A percentile compares a stretch with the other conserved stretches of the same genome.
phyloP scores from a whole-genome alignment of 1,140 invertebrate genomes.

The Physella acuta region DNA sequence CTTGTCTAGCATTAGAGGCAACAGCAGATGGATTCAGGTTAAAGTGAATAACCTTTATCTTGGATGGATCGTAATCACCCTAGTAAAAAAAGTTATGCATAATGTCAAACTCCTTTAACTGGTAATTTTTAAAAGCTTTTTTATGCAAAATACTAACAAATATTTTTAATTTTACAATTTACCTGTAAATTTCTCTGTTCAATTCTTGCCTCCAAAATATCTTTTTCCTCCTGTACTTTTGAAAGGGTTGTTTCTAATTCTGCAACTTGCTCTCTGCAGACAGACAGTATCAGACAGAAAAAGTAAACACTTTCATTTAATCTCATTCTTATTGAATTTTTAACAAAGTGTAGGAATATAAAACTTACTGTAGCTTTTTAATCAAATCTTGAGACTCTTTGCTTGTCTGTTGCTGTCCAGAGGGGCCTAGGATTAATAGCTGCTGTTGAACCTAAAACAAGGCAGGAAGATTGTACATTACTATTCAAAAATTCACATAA shows the following conservation, averaged over 20 bases:
- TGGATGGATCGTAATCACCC: slow-evolving; percentile 15
- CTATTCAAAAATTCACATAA: too few relatives aligned
- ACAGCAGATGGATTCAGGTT: slow-evolving; percentile 6
- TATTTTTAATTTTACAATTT: too few relatives aligned
- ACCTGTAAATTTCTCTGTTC: slow-evolving; percentile 61
- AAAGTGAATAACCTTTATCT: slow-evolving; percentile 17
- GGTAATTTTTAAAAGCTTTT: too few relatives aligned
- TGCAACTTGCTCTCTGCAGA: slow-evolving; percentile 47
- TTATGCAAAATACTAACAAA: too few relatives aligned
- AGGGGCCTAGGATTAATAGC: not conserved
- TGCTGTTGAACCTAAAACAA: slow-evolving; percentile 9
- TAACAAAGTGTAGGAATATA: not conserved
- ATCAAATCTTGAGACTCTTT: slow-evolving; percentile 1
- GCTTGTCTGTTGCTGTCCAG: not conserved
- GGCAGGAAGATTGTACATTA: too few relatives aligned
- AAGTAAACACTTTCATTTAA: not conserved
- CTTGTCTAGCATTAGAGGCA: not conserved
- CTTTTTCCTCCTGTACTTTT: slow-evolving; percentile 64
- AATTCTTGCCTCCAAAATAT: slow-evolving; percentile 65
- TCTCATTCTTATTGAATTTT: not conserved
- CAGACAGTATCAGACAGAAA: not conserved
- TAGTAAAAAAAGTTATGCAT: too few relatives aligned
- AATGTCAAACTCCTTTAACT: too few relatives aligned
- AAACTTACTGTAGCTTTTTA: slow-evolving; percentile 17
- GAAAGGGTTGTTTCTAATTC: slow-evolving; percentile 63